These are phyloP conservation scores for Perca fluviatilis DNA, from an alignment of 2,113 vertebrate genomes.

Conservation along the genomic window DNA sequence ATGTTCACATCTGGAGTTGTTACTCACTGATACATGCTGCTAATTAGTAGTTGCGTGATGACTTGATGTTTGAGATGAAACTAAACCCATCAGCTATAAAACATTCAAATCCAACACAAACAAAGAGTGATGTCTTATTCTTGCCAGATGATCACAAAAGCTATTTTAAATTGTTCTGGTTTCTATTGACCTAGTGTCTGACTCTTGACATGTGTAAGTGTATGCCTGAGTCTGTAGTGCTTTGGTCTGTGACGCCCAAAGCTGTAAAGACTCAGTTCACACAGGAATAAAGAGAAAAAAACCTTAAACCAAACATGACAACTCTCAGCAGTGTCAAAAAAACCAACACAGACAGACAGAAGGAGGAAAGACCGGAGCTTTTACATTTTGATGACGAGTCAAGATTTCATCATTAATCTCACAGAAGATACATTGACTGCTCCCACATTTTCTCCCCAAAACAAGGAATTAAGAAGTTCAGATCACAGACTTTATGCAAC, in stretches of 20 bases:
- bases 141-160: constrained; percentile 24
- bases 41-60: constrained; percentile 50
- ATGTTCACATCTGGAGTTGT: constrained; percentile 46
- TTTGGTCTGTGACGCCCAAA: constrained; percentile 14
- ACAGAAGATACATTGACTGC: neutral
- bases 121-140: constrained; percentile 49
- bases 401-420: constrained; percentile 4
- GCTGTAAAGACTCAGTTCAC: constrained; percentile 17
- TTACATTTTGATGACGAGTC: neutral
- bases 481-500: neutral
- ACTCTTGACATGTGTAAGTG: constrained; percentile 11
- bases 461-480: constrained; percentile 21
- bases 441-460: neutral
- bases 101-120: constrained; percentile 49
- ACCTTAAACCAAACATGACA: constrained; percentile 20
- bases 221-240: constrained; percentile 1
- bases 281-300: constrained; percentile 28
- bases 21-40: neutral
- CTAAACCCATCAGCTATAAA: constrained; percentile 45
- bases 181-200: neutral
- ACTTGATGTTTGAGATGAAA: constrained; percentile 26
- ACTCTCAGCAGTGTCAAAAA: neutral
- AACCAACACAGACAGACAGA: neutral
- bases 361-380: neutral
- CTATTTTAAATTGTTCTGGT: no score